phyloP scores from a whole-genome alignment of 2,113 vertebrate genomes.

The Xenopus laevis region DNA sequence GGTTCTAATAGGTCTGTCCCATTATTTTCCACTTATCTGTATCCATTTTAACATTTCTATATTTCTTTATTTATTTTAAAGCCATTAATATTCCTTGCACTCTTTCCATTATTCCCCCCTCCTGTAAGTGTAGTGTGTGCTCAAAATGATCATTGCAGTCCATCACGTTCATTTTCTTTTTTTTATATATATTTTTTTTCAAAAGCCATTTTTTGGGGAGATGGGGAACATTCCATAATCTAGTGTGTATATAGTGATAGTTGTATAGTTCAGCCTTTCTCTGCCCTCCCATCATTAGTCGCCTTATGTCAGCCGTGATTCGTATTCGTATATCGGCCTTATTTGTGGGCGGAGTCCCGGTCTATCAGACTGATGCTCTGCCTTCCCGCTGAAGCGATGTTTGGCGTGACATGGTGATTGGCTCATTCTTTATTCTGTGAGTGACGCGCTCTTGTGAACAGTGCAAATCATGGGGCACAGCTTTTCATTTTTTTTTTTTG shows the following conservation, averaged over 20 bases:
- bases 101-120: conserved; percentile 35
- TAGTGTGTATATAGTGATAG: conserved; percentile 69
- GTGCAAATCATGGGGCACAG: conserved; percentile 54
- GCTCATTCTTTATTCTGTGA: conserved; percentile 40
- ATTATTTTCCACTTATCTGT: neutral
- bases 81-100: no score
- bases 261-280: neutral
- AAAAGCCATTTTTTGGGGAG: conserved; percentile 56
- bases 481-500: conserved; percentile 52
- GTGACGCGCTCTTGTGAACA: conserved; percentile 60
- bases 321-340: conserved; percentile 16
- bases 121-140: conserved; percentile 55
- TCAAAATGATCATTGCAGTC: conserved; percentile 53
- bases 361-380: conserved; percentile 51
- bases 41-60: conserved; percentile 55
- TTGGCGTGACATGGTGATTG: conserved; percentile 40
- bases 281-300: conserved; percentile 53
- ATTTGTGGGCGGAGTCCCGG: neutral
- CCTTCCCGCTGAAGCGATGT: conserved; percentile 50
- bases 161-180: no score
- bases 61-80: neutral
- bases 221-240: conserved; percentile 67
- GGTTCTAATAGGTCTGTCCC: conserved; percentile 13
- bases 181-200: conserved; percentile 54
- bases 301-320: conserved; percentile 46